Percentiles rank a stretch among this genome's conserved stretches.
Evolutionary conservation across 2,888 invertebrate genomes (phyloP).

Genomic region (Lydus trimaculatus): DNA sequence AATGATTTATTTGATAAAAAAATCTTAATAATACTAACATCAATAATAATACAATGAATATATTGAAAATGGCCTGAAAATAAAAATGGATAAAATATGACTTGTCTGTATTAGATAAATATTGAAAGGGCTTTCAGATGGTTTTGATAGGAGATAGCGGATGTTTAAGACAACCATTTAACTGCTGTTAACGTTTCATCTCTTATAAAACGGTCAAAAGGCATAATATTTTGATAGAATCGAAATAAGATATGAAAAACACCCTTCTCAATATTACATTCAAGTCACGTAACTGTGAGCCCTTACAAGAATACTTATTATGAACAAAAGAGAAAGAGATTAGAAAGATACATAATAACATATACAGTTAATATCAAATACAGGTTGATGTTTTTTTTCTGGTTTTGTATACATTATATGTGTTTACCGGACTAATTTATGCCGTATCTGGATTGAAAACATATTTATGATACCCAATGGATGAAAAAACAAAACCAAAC

Average conservation of each 20-base stretch:
- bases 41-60: too few relatives aligned
- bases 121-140: conserved; percentile 14
- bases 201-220: conserved; percentile 6
- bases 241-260: not conserved
- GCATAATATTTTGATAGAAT: not conserved
- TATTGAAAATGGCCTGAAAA: not conserved
- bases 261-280: not conserved
- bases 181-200: conserved; percentile 19
- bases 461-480: conserved; percentile 20
- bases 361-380: not conserved
- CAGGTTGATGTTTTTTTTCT: not conserved
- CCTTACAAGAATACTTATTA: not conserved
- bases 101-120: conserved; percentile 20
- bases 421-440: not conserved
- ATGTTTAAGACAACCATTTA: conserved; percentile 22
- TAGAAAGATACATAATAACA: not conserved
- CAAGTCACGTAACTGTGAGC: not conserved
- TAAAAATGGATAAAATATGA: not conserved
- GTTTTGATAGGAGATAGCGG: conserved; percentile 21
- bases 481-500: not conserved
- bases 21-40: too few relatives aligned
- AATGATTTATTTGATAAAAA: too few relatives aligned
- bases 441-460: not conserved
- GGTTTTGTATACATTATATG: not conserved
- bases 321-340: not conserved